These are phyloP conservation scores for Drosophila biarmipes DNA, from an alignment of 1,140 invertebrate species.

Conservation along the genomic window DNA sequence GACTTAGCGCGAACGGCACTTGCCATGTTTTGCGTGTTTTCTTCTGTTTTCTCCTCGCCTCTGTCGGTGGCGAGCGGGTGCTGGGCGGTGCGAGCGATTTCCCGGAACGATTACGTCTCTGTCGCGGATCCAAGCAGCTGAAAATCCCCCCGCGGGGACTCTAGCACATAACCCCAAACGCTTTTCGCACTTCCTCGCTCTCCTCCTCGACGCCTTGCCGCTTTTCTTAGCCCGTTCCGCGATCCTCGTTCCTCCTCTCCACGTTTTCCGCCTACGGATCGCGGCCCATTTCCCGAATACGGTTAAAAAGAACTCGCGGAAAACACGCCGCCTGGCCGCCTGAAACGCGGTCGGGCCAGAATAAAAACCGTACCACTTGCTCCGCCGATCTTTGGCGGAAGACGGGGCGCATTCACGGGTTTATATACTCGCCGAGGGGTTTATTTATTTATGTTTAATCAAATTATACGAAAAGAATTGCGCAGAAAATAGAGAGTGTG, in stretches of 20 bases:
- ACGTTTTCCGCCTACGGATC: constrained; percentile 42
- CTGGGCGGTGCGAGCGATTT: neutral
- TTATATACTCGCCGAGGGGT: neutral
- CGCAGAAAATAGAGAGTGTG: constrained; percentile 2
- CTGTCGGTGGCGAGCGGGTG: neutral
- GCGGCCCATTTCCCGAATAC: constrained; percentile 28
- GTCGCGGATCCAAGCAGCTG: constrained; percentile 15
- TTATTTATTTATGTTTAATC: constrained; percentile 18
- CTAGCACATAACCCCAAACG: constrained; percentile 75
- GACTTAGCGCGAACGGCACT: constrained; percentile 16
- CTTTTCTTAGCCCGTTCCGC: neutral
- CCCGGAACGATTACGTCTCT: constrained; percentile 37
- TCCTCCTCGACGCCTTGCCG: neutral
- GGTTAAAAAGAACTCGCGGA: constrained; percentile 9
- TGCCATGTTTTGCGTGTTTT: constrained; percentile 11
- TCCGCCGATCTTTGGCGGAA: neutral
- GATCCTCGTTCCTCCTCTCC: constrained; percentile 9
- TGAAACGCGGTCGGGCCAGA: neutral
- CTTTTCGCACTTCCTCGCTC: constrained; percentile 55
- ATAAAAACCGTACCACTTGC: neutral
- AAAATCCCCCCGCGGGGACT: constrained; percentile 25
- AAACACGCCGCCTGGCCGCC: constrained; percentile 21
- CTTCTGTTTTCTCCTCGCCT: neutral
- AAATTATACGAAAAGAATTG: constrained; percentile 10
- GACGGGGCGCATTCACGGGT: neutral